Evolutionary conservation across 37 sponge, comb jelly and placozoan species (phyloP), one percentile per base, ranked within the genome.

Genomic region (Mnemiopsis leidyi): DNA sequence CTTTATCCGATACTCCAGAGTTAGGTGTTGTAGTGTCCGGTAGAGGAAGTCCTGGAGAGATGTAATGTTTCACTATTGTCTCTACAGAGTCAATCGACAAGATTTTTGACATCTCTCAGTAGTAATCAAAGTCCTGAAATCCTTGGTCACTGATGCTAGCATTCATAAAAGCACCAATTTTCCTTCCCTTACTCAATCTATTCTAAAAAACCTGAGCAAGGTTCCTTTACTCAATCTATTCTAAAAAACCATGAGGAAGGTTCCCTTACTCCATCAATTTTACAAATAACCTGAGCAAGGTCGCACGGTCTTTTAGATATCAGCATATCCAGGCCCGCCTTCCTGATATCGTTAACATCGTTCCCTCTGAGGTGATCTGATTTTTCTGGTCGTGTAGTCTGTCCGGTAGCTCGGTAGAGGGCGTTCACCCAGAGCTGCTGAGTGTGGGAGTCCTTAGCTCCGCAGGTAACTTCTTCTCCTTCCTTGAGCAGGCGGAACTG

Each of bases 351-450:
- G 21, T 79, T 79, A 23, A 79, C 82, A 79, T 79, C 82, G 37
- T 35, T 79, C 1, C 82, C 82, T 29, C 82, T 16, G 30, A 79
- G 31, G 9, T 36, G 32, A 29, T 79, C 82, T 23, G 82, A 79
- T 32, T 79, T 79, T 36, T 79, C 82, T 16, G 82, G 82, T 2
- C 82, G 33, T 34, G 82, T 79, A 3, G 82, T 79, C 36, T 79
- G 82, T 23, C 82, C 82, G 13, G 82, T 79, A 13, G 82, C 82
- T 32, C 82, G 2, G 82, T 79, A 79, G 36, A 79, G 35, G 36
- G 82, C 82, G 82, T 79, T 79, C 35, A 79, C 82, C 82, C 82
- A 79, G 21, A 79, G 35, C 36, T 79, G 82, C 82, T 79, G 82
- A 9, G 82, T 79, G 82, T 32, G 82, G 37, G 82, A 33, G 82